phyloP scores from a whole-genome alignment of 1,140 invertebrate species.

The Platorchestia sp. region DNA sequence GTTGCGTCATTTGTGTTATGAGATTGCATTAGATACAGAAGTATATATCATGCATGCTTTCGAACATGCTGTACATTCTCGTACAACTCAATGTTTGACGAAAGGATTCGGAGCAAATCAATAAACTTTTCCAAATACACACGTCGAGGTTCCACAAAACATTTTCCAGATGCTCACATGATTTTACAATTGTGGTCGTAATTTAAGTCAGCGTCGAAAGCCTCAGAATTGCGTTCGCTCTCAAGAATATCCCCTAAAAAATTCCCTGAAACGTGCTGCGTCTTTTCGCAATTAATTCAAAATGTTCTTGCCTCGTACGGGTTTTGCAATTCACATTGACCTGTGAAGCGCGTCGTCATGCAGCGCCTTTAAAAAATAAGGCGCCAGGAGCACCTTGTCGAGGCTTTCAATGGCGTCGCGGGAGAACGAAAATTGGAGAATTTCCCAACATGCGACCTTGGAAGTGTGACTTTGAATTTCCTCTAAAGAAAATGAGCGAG shows the following conservation, averaged over 20 bases:
- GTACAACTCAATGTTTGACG: background rate
- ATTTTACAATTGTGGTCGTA: background rate
- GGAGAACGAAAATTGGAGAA: background rate
- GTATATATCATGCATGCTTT: too few relatives aligned
- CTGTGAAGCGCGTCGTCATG: background rate
- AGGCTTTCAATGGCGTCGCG: background rate
- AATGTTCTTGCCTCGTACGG: background rate
- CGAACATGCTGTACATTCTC: background rate
- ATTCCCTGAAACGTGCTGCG: background rate
- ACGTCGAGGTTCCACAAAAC: background rate
- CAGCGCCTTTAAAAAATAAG: background rate
- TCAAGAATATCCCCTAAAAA: background rate
- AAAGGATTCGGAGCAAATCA: background rate
- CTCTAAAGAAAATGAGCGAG: background rate
- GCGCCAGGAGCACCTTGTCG: background rate
- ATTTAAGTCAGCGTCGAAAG: background rate
- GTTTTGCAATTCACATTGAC: background rate
- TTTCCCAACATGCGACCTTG: background rate
- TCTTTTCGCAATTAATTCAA: background rate
- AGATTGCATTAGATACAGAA: too few relatives aligned
- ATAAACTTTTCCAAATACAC: background rate
- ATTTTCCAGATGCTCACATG: background rate
- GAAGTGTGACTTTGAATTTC: background rate
- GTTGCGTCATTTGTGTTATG: too few relatives aligned
- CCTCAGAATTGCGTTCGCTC: background rate